These are phyloP conservation scores for Calliphora vomitoria DNA, from an alignment of 2,888 invertebrate genomes.

Conservation along the genomic window DNA sequence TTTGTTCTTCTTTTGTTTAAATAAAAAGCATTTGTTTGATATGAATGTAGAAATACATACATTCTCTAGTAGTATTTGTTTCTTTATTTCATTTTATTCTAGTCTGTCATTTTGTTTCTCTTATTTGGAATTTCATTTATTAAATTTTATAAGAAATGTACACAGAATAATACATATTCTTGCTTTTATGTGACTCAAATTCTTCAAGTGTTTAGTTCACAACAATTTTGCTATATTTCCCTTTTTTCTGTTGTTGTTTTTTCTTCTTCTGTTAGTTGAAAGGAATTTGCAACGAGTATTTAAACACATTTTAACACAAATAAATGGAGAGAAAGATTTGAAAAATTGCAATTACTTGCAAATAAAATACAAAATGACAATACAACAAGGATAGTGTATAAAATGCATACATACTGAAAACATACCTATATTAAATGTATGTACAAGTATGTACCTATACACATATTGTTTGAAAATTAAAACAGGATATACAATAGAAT, in stretches of 20 bases:
- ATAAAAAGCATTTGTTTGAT: slow-evolving; percentile 15
- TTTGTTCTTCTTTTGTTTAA: background rate
- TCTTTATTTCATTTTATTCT: background rate
- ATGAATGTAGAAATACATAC: background rate
- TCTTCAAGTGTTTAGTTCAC: slow-evolving; percentile 17
- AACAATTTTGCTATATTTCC: background rate
- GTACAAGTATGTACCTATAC: background rate
- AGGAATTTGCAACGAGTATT: slow-evolving; percentile 23
- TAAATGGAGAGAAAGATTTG: slow-evolving; percentile 6
- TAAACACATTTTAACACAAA: slow-evolving; percentile 39
- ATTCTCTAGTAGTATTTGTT: background rate
- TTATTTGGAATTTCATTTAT: slow-evolving; percentile 62
- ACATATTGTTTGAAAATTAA: slow-evolving; percentile 8
- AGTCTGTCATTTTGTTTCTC: slow-evolving; percentile 47
- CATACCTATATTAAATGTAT: background rate
- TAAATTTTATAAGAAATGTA: slow-evolving; percentile 52
- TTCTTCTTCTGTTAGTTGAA: background rate
- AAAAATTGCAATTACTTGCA: slow-evolving; percentile 44
- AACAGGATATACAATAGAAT: background rate
- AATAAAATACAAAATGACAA: slow-evolving; percentile 14
- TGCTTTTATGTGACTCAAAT: slow-evolving; percentile 5
- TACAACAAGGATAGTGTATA: background rate
- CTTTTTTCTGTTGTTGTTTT: background rate
- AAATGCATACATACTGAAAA: background rate
- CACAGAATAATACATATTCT: background rate